Evolutionary conservation across 1,140 invertebrate genomes (phyloP).

Genomic region (Eupeodes corollae): DNA sequence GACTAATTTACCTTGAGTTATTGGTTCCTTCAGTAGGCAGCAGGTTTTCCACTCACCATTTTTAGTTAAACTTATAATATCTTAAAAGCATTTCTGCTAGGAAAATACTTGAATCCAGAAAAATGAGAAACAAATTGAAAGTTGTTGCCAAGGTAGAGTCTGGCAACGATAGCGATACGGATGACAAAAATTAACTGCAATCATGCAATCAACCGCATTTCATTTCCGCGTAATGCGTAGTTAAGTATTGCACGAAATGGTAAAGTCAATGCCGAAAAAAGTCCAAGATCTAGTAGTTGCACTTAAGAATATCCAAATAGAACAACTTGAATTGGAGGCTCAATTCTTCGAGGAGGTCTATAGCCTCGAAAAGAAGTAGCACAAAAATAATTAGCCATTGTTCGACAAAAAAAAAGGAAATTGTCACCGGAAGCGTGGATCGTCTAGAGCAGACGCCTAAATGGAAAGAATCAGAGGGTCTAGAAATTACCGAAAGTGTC

Average conservation of each 20-base stretch:
- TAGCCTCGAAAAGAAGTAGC: conserved; percentile 83
- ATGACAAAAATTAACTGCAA: too few relatives aligned
- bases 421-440: conserved; percentile 72
- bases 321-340: conserved; percentile 78
- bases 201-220: too few relatives aligned
- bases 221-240: conserved; percentile 27
- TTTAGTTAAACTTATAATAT: too few relatives aligned
- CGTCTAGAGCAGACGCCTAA: conserved; percentile 83
- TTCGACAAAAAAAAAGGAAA: conserved; percentile 72
- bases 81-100: too few relatives aligned
- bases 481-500: conserved; percentile 6
- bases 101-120: too few relatives aligned
- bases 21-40: too few relatives aligned
- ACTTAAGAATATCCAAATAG: conserved; percentile 83
- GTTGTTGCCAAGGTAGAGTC: too few relatives aligned
- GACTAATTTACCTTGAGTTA: too few relatives aligned
- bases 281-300: conserved; percentile 80
- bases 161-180: too few relatives aligned
- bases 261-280: conserved; percentile 51
- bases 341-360: conserved; percentile 93
- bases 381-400: conserved; percentile 65
- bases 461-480: conserved; percentile 60
- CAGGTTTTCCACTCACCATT: too few relatives aligned
- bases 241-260: conserved; percentile 36
- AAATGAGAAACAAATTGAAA: too few relatives aligned